Evolutionary conservation across 2,113 vertebrate species (phyloP).

Genomic region (Phainopepla nitens): DNA sequence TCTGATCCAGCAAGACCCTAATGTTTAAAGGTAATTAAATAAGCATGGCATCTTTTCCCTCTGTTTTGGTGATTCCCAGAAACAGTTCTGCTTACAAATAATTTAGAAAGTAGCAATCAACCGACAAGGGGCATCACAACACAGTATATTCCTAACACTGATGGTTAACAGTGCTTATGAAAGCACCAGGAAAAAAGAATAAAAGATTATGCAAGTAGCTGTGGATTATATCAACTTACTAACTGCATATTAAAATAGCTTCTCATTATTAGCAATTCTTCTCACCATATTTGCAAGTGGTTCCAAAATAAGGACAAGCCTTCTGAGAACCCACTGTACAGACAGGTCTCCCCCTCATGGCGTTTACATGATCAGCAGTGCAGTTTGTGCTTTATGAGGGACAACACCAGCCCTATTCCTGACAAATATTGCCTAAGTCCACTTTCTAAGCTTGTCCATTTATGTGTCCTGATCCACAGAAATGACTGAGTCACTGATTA

Average conservation of each 20-base stretch:
- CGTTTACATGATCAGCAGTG: background rate
- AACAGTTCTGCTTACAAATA: background rate
- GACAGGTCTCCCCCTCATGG: background rate
- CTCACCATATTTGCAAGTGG: background rate
- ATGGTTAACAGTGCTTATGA: background rate
- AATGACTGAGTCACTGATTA: background rate
- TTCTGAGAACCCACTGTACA: background rate
- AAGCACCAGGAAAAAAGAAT: background rate
- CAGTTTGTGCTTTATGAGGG: background rate
- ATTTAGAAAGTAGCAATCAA: background rate
- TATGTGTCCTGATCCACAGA: background rate
- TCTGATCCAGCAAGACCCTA: background rate
- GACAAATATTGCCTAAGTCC: background rate
- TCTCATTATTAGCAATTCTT: background rate
- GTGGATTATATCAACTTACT: background rate
- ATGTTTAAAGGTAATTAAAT: background rate
- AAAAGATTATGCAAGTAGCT: background rate
- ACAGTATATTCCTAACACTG: background rate
- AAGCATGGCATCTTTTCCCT: background rate
- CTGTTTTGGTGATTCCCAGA: background rate
- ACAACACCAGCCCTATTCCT: background rate
- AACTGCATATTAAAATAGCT: background rate
- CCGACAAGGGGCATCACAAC: background rate
- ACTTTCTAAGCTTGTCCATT: background rate
- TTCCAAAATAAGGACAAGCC: background rate